These are phyloP conservation scores for Harlomillsia oculata DNA, from an alignment of 1,140 invertebrate genomes.

Conservation along the genomic window DNA sequence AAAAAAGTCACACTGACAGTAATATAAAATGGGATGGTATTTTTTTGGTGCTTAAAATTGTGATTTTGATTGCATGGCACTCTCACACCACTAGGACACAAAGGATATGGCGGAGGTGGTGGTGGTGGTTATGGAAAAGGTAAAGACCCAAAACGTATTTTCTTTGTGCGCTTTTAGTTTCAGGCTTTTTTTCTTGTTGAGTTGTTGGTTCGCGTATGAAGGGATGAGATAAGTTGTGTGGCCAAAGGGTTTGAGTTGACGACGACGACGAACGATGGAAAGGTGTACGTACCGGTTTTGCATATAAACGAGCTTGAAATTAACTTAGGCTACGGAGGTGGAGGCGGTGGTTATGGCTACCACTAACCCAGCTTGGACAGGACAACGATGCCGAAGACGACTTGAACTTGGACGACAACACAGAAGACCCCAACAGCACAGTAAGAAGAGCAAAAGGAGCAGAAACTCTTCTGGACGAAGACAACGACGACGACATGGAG, in stretches of 20 bases:
- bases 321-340: constrained; percentile 11
- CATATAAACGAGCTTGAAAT: background rate
- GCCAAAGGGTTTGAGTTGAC: no score
- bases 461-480: no score
- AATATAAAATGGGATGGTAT: background rate
- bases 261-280: no score
- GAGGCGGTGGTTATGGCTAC: constrained; percentile 14
- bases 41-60: background rate
- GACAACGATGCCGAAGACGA: background rate
- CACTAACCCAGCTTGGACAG: background rate
- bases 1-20: no score
- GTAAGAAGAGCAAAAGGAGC: no score
- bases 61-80: background rate
- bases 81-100: background rate
- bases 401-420: background rate
- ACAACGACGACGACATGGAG: no score
- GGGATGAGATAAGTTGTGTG: no score
- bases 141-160: background rate
- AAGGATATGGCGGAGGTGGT: constrained; percentile 9
- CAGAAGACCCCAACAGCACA: no score
- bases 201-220: no score
- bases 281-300: background rate
- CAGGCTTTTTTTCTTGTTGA: no score
- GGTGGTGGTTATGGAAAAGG: constrained; percentile 9
- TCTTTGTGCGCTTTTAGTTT: no score